A percentile compares a stretch with the other conserved stretches of the same genome.
Conservation (phyloP, 37 sponge, comb jelly and placozoan genomes). For the Ephydatia muelleri region DNA sequence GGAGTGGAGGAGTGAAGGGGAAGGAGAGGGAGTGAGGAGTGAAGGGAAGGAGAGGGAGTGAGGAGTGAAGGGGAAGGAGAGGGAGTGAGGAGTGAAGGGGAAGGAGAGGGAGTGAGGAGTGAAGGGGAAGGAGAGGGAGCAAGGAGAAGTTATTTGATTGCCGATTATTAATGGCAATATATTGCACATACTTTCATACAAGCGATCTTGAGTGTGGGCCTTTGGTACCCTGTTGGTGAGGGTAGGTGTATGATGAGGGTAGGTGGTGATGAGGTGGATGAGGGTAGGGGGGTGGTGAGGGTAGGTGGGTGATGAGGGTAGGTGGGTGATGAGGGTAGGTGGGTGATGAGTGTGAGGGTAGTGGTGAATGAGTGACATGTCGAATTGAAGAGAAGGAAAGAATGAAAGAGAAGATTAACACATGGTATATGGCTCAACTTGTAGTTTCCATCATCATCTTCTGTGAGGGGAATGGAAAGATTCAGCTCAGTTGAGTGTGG, state of each 20-base stretch:
- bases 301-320: background rate
- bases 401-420: background rate
- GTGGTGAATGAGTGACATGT: too few relatives aligned
- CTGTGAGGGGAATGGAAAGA: background rate
- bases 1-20: background rate
- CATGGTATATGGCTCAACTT: background rate
- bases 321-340: background rate
- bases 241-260: background rate
- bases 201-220: conserved; percentile 37
- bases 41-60: too few relatives aligned
- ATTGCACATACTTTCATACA: conserved; percentile 73
- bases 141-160: too few relatives aligned
- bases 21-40: background rate
- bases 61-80: background rate
- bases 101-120: too few relatives aligned
- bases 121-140: background rate
- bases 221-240: conserved; percentile 11
- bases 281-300: background rate
- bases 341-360: background rate
- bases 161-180: too few relatives aligned
- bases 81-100: too few relatives aligned
- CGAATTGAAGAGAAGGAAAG: background rate
- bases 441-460: background rate
- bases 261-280: background rate
- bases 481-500: background rate